A percentile compares a stretch with the other conserved stretches of the same genome.
These are phyloP conservation scores for Pollachius pollachius DNA, from an alignment of 2,113 vertebrate species.

Conservation along the genomic window DNA sequence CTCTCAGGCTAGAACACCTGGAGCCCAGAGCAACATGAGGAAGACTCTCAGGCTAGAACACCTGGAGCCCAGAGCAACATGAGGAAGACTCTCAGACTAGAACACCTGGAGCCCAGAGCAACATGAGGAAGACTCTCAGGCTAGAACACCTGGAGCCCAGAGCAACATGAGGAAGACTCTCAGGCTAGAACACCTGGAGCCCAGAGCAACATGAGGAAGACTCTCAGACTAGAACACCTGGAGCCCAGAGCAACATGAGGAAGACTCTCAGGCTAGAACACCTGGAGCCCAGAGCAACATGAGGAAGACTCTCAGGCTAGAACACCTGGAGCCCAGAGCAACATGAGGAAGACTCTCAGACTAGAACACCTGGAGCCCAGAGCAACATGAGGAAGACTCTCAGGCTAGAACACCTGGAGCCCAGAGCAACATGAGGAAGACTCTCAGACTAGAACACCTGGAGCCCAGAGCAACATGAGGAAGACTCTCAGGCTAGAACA, in stretches of 20 bases:
- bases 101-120: background rate
- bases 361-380: background rate
- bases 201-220: too few species aligned
- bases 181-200: too few species aligned
- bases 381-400: too few species aligned
- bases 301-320: too few species aligned
- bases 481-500: slow-evolving; percentile 79
- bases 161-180: too few species aligned
- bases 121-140: background rate
- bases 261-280: background rate
- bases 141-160: background rate
- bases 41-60: too few species aligned
- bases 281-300: too few species aligned
- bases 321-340: background rate
- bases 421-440: background rate
- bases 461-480: too few species aligned
- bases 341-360: background rate
- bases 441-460: background rate
- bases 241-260: background rate
- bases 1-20: background rate
- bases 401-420: too few species aligned
- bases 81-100: background rate
- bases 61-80: background rate
- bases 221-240: background rate
- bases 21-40: too few species aligned